Evolutionary conservation across 23 tunicate genomes (phyloP).

Genomic region (Ascidia mentula): DNA sequence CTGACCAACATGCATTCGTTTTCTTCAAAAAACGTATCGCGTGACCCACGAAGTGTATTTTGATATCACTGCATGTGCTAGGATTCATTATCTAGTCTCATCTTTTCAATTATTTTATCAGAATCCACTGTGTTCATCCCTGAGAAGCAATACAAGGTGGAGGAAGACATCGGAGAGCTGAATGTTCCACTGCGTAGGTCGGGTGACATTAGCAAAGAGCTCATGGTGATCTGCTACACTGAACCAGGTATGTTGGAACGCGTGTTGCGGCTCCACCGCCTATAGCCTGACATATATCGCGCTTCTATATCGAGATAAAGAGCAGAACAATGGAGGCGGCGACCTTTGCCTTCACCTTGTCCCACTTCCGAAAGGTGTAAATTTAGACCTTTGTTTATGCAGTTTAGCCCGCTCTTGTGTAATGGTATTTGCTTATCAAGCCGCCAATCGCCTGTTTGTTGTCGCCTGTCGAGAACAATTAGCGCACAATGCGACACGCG

Average conservation of each 20-base stretch:
- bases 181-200: constrained; percentile 66
- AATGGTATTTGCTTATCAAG: too few relatives aligned
- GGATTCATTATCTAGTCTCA: too few relatives aligned
- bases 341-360: neutral
- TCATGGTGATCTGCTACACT: constrained; percentile 94
- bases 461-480: too few relatives aligned
- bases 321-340: neutral
- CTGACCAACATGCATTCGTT: neutral
- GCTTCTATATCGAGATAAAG: neutral
- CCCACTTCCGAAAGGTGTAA: neutral
- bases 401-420: too few relatives aligned
- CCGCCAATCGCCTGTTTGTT: too few relatives aligned
- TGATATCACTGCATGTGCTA: too few relatives aligned
- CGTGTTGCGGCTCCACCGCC: neutral
- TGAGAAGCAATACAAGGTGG: constrained; percentile 25
- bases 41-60: too few relatives aligned
- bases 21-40: neutral
- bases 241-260: constrained; percentile 44
- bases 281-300: neutral
- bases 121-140: constrained; percentile 88
- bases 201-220: constrained; percentile 80
- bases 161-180: constrained; percentile 76
- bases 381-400: too few relatives aligned
- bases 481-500: too few relatives aligned
- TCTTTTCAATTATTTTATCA: constrained; percentile 3